Evolutionary conservation across 2,113 vertebrate genomes (phyloP), one percentile per base, ranked within the genome.

Genomic region (Parotia lawesii): DNA sequence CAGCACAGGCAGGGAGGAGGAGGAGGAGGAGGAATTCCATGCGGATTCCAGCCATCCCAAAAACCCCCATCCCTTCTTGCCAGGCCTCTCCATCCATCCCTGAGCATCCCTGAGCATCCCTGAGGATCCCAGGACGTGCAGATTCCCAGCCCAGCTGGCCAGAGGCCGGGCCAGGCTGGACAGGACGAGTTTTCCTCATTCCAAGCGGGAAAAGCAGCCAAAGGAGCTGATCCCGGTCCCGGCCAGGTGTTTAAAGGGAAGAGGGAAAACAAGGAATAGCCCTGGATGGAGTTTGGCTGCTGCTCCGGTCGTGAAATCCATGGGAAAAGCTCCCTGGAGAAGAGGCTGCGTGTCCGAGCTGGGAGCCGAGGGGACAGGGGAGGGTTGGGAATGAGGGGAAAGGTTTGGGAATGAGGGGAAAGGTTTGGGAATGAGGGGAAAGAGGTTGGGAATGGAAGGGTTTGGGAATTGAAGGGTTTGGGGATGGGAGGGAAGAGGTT

Each of bases 171-270:
- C 60, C 74, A 71, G 85, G 38, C 82, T 94, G 94, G 50, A 61
- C 71, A 33, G 83, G 90, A 51, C 65, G 5, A 67, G 65, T 50
- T 69, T 53, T 33, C 1, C 62, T 75, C 19, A 0, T 79, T 45
- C 74, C 8, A 3, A 38, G 51, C 0, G 4, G 42, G 57, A 87
- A 82, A 74, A 1, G 3, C 53, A 17, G 38, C 61, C 2, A 53
- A 60, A 79, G 42, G 54, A 84, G 79, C 72, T 72, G 70, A 64
- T 48, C 82, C 74, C 38, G 29, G 73, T 66, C 80, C 87, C 56
- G 12, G 92, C 31, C 95, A 95, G 91, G 94, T 92, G 93, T 77
- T 87, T 33, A 13, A 87, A 24, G 65, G 42, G 10, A 16, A 58
- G 33, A 79, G 78, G 15, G 44, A 92, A 89, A 80, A 38, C 69